phyloP scores from a whole-genome alignment of 2,888 invertebrate genomes.

The Myopa testacea region DNA sequence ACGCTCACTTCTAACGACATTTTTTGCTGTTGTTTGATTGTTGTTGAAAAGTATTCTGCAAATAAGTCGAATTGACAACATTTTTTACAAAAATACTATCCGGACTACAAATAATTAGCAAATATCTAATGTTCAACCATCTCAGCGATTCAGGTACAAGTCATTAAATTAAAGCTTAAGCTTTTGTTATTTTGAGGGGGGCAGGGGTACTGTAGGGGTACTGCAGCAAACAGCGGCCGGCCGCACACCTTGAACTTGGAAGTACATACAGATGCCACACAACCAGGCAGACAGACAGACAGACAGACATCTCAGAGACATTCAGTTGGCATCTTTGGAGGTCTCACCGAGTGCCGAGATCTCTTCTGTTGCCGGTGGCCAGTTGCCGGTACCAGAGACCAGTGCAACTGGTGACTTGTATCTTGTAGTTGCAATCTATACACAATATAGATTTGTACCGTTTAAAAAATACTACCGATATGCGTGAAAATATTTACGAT shows the following conservation, averaged over 20 bases:
- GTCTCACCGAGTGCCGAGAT: not conserved
- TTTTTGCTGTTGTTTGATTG: not conserved
- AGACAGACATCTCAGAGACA: not conserved
- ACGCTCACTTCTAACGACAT: not conserved
- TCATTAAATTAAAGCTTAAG: constrained; percentile 39
- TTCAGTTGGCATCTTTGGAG: constrained; percentile 11
- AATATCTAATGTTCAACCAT: constrained; percentile 51
- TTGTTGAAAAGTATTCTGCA: not conserved
- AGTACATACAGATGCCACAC: not conserved
- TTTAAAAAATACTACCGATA: constrained; percentile 37
- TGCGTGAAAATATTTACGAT: constrained; percentile 30
- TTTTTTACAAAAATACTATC: constrained; percentile 10
- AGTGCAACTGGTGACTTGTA: not conserved
- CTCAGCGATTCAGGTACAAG: constrained; percentile 44
- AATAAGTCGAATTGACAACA: not conserved
- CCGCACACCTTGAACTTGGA: constrained; percentile 48
- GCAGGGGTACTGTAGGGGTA: not conserved
- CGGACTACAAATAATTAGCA: constrained; percentile 41
- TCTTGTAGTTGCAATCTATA: not conserved
- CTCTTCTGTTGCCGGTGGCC: not conserved
- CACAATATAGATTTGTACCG: constrained; percentile 28
- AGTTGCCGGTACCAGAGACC: not conserved
- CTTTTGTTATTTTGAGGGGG: not conserved
- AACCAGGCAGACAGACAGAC: constrained; percentile 17
- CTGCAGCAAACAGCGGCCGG: not conserved